Base-by-base conservation (phyloP, 2,888 invertebrate genomes). In the Diarsia dahlii region DNA sequence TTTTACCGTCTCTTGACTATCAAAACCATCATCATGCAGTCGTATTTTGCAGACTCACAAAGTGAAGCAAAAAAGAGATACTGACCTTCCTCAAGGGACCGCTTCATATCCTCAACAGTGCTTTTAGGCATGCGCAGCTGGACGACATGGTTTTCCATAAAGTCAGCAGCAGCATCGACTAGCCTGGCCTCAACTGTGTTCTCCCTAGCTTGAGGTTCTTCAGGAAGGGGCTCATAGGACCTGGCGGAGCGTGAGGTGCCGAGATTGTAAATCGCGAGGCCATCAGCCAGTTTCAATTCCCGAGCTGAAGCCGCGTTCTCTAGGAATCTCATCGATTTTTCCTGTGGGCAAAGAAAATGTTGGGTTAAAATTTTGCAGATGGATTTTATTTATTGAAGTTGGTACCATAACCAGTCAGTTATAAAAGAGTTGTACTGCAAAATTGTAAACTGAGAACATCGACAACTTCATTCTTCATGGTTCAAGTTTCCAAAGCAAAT, bases 81-180 rank as follows among this genome's bases (percentile, higher is more conserved):
- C 95, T 97, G 95, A 98, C 98, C 98, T 98, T 98, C 98, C 88
- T 98, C 98, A 87, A 98, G 96, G 52, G 98, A 98, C 85, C 98
- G 97, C 91, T 98, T 97, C 91, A 98, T 97, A 90, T 98, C 98
- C 82, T 97, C 97, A 82, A 98, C 97, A 13, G 98, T 97, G 86
- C 97, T 97, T 85, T 97, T 98, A 54, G 98, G 98, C 71, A 98
- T 97, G 90, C 98, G 98, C 84, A 98, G 97, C 92, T 98, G 98
- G 77, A 98, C 97, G 46, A 98, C 98, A 93, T 98, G 98, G 86
- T 98, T 98, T 84, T 98, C 97, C 86, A 98, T 95, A 96, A 98
- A 98, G 84, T 98, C 97, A 66, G 98, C 97, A 65, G 98, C 97
- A 80, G 98, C 97, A 88, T 98, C 98, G 75, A 98, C 95, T 78